Evolutionary conservation across 2,797 vertebrate species (phyloP).

Genomic region (Podargus strigoides): DNA sequence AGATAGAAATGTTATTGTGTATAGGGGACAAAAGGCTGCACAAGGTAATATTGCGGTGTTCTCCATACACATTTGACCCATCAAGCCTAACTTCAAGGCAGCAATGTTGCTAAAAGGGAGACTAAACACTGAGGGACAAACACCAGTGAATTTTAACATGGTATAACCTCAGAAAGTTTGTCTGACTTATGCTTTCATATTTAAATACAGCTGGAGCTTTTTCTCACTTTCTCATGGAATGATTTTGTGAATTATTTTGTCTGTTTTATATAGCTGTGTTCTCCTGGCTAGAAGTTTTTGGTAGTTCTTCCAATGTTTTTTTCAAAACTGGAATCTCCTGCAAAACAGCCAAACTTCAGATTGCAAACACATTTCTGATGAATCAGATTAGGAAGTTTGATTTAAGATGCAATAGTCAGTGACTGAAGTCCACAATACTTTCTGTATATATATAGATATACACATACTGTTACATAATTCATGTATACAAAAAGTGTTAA

Average conservation of each 20-base stretch:
- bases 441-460: background rate
- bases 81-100: background rate
- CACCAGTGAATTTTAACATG: background rate
- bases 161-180: background rate
- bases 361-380: background rate
- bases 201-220: background rate
- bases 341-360: background rate
- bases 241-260: background rate
- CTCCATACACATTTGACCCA: background rate
- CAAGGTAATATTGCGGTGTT: background rate
- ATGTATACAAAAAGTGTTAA: background rate
- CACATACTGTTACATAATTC: background rate
- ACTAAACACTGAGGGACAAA: background rate
- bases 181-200: background rate
- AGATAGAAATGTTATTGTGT: background rate
- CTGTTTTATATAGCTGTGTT: background rate
- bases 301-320: background rate
- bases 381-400: background rate
- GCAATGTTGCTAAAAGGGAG: background rate
- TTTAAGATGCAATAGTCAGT: background rate
- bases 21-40: background rate
- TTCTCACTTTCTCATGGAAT: background rate
- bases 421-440: background rate
- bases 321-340: background rate
- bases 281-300: background rate